A percentile compares a stretch with the other conserved stretches of the same genome.
Evolutionary conservation across 2,113 vertebrate species (phyloP).

Genomic region (Sciurus niger): DNA sequence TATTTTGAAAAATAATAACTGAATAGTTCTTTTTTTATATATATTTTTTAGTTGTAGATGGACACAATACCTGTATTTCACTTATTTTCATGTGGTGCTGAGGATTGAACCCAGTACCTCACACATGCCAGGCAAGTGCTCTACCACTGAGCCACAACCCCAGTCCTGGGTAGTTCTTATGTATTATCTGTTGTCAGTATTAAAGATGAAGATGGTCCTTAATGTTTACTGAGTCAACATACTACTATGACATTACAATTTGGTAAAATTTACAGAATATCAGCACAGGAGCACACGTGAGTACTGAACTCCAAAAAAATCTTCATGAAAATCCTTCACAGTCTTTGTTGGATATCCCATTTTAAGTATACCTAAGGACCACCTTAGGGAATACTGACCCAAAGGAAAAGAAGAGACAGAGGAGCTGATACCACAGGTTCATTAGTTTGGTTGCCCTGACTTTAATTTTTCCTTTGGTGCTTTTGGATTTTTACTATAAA

Average conservation of each 20-base stretch:
- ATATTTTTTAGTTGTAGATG: too few relatives aligned
- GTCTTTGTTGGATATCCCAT: neutral
- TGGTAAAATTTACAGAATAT: neutral
- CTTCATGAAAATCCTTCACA: neutral
- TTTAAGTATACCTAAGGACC: neutral
- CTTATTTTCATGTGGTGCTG: too few relatives aligned
- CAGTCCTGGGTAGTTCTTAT: neutral
- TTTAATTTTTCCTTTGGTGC: neutral
- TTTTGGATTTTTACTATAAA: neutral
- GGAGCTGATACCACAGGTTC: neutral
- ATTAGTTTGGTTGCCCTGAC: neutral
- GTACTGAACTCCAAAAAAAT: neutral
- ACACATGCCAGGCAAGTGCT: too few relatives aligned
- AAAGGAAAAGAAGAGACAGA: neutral
- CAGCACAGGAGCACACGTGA: neutral
- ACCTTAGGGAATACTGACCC: neutral
- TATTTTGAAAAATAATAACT: neutral
- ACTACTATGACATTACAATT: neutral
- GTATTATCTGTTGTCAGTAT: neutral
- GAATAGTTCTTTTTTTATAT: neutral
- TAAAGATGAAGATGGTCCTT: neutral
- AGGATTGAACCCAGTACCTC: too few relatives aligned
- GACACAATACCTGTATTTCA: too few relatives aligned
- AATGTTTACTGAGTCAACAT: neutral
- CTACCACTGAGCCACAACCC: too few relatives aligned